Evolutionary conservation across 2,797 vertebrate species (phyloP), one percentile per base, ranked within the genome.

Genomic region (Enteromius trimaculatus): DNA sequence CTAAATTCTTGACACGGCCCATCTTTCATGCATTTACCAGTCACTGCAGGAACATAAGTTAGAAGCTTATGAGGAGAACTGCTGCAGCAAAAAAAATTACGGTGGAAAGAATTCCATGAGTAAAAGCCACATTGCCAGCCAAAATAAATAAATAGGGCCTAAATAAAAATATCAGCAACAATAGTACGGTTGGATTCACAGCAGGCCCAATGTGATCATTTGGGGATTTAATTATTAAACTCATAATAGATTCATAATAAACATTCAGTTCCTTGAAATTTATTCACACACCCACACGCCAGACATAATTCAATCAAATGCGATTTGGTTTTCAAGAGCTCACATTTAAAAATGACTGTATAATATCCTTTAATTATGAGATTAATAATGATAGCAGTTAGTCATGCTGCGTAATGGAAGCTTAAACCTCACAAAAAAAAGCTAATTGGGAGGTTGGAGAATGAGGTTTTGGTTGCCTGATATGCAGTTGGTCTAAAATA

Each of bases 291-390:
- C 84, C 83, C 62, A 80, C 55, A 75, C 29, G 75, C 60, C 76
- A 72, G 47, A 68, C 26, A 47, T 82, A 86, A 86, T 86, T 83
- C 81, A 82, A 83, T 86, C 77, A 80, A 60, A 82, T 72, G 65
- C 51, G 51, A 86, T 83, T 83, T 71, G 64, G 58, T 71, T 83
- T 83, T 79, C 60, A 83, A 83, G 70, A 69, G 77, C 62, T 72
- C 51, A 44, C n/a, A 65, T 80, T 83, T 65, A 78, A 83, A 83
- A 80, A 68, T 77, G 42, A 76, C 64, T 83, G 39, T 6, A 84
- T 75, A 84, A 84, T 82, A 86, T 82, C 80, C 80, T 69, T 62
- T 86, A 86, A 88, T 88, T 86, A 86, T 64, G 80, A 85, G 85
- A 88, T 81, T 86, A 82, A 64, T 79, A 81, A 69, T 77, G 77